phyloP scores from a whole-genome alignment of 2,888 invertebrate species.

The Tinea semifulvella region DNA sequence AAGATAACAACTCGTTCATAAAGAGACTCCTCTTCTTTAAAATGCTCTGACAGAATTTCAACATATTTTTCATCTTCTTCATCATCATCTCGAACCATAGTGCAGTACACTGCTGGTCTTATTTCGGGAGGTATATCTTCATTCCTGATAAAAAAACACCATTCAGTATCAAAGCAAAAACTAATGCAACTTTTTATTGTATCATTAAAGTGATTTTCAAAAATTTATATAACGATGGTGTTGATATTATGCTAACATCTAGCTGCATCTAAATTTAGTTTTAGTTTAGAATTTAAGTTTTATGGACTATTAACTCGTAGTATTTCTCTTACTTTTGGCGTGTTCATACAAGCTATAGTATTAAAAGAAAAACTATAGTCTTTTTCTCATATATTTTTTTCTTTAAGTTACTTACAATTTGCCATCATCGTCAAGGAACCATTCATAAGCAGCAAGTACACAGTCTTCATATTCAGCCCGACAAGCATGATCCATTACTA shows the following conservation, averaged over 20 bases:
- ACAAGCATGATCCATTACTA: slow-evolving; percentile 58
- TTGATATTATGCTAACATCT: too few species aligned
- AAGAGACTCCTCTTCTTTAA: slow-evolving; percentile 70
- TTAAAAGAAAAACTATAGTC: too few species aligned
- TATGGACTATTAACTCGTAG: too few species aligned
- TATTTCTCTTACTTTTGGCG: too few species aligned
- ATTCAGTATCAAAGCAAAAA: too few species aligned
- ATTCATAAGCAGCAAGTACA: slow-evolving; percentile 50
- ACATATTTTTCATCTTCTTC: slow-evolving; percentile 61
- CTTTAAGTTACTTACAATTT: not conserved
- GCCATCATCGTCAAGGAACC: slow-evolving; percentile 41
- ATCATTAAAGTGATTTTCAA: too few species aligned
- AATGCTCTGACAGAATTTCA: slow-evolving; percentile 73
- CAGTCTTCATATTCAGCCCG: slow-evolving; percentile 44
- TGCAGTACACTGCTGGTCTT: slow-evolving; percentile 76
- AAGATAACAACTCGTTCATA: slow-evolving; percentile 79
- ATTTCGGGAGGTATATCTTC: slow-evolving; percentile 57
- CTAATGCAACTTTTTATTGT: too few species aligned
- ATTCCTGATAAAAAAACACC: slow-evolving; percentile 34
- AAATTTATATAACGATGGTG: too few species aligned
- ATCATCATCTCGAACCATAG: slow-evolving; percentile 75
- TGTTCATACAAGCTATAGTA: too few species aligned
- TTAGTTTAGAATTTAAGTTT: too few species aligned
- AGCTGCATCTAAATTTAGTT: too few species aligned
- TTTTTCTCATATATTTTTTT: too few species aligned